Conservation (phyloP, 2,888 invertebrate genomes). For the Lithophane socia region DNA sequence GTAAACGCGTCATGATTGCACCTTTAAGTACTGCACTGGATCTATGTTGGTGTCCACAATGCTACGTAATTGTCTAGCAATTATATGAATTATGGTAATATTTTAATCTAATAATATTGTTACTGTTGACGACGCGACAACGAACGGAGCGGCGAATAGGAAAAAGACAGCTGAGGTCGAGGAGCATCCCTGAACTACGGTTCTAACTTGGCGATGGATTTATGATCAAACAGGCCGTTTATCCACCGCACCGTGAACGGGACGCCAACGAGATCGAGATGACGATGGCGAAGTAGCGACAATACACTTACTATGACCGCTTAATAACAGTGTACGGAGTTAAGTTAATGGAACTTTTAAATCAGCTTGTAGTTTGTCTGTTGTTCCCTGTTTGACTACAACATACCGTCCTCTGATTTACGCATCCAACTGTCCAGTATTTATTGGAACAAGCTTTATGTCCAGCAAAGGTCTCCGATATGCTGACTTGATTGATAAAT, state of each 20-base stretch:
- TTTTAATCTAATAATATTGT: slow-evolving; percentile 16
- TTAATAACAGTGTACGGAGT: no score
- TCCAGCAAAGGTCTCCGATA: slow-evolving; percentile 14
- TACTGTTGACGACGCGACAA: background rate
- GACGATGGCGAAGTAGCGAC: no score
- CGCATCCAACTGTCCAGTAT: background rate
- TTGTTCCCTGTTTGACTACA: background rate
- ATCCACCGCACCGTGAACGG: no score
- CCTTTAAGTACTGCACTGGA: slow-evolving; percentile 51
- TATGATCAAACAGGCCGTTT: background rate
- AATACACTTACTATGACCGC: no score
- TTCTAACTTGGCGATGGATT: background rate
- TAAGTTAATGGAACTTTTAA: background rate
- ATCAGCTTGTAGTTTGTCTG: background rate
- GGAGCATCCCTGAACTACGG: background rate
- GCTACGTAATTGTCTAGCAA: background rate
- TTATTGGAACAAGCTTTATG: slow-evolving; percentile 10
- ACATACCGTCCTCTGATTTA: slow-evolving; percentile 13
- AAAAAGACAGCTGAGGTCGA: background rate
- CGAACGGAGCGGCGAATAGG: background rate
- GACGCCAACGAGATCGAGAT: no score
- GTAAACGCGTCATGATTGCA: slow-evolving; percentile 67
- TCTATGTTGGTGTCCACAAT: slow-evolving; percentile 32
- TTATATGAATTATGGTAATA: slow-evolving; percentile 22
- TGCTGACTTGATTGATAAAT: slow-evolving; percentile 18